Evolutionary conservation across 2,113 vertebrate genomes (phyloP).

Genomic region (Poeciliopsis retropinna): DNA sequence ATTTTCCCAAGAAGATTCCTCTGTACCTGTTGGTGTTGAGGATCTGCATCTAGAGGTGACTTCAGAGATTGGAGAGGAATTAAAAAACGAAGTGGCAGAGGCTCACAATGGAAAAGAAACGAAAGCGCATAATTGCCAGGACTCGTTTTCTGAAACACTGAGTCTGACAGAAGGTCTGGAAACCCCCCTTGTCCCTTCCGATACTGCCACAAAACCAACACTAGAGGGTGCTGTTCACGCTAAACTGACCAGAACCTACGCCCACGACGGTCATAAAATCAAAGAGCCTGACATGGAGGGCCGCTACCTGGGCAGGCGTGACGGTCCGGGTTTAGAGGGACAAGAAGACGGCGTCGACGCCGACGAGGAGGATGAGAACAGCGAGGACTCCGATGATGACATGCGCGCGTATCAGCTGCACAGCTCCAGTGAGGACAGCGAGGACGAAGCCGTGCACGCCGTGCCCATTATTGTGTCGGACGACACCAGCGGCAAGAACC

Average conservation of each 20-base stretch:
- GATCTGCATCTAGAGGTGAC: constrained; percentile 14
- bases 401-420: constrained; percentile 86
- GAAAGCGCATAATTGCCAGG: constrained; percentile 15
- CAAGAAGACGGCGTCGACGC: constrained; percentile 86
- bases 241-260: constrained; percentile 76
- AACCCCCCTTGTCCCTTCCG: constrained; percentile 18
- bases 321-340: constrained; percentile 70
- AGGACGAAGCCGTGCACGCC: constrained; percentile 81
- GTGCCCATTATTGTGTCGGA: constrained; percentile 89
- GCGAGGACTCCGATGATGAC: constrained; percentile 94
- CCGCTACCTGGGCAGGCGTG: constrained; percentile 87
- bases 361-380: constrained; percentile 95
- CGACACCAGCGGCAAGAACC: constrained; percentile 78
- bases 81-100: constrained; percentile 12
- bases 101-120: constrained; percentile 20
- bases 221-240: constrained; percentile 63
- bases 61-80: constrained; percentile 38
- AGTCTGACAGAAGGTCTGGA: constrained; percentile 7
- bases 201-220: constrained; percentile 16
- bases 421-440: constrained; percentile 92
- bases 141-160: constrained; percentile 10
- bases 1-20: constrained; percentile 18
- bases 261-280: constrained; percentile 83
- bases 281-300: constrained; percentile 95
- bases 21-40: background rate